Evolutionary conservation across 92 coral and sea anemone species (phyloP), one percentile per base, ranked within the genome.

Genomic region (Porites divaricata): DNA sequence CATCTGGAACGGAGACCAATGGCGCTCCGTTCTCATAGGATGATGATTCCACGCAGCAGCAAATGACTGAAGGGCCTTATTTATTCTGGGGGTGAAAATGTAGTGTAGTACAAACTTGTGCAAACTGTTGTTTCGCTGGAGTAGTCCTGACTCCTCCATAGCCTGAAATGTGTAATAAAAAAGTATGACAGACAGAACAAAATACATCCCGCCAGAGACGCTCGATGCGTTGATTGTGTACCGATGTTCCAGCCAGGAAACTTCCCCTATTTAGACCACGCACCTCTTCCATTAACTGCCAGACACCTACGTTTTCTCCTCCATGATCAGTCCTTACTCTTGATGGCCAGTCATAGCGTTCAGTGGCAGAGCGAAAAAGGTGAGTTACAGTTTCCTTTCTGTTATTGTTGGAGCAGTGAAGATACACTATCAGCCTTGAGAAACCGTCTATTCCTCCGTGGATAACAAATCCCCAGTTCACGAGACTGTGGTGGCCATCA

Each of bases 171-270:
- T 72, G 74, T 78, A 87, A 58, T 91, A 91, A 65, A 81, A n/a
- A 90, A 16, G 83, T 79, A 57, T 70, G 84, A 67, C 81, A 88
- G 28, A 91, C 89, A 70, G 48, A 59, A 54, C 94, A 71, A 75
- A 88, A 88, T 19, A 91, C 92, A 28, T 88, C 92, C 21, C 91
- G 76, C 93, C 89, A 89, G 19, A 89, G 85, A 20, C 86, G 84
- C 58, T 89, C 89, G 11, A 89, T 85, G 21, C 89, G 45, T 58
- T 87, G 41, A 74, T 87, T 41, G 87, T 74, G 76, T 70, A 86
- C 63, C 20, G 28, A 91, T 57, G 89, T 54, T 63, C 94, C 94
- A 25, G 86, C 89, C 25, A 87, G 71, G 79, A 25, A 81, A 53
- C 88, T 87, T 45, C 94, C 91, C 49, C 89, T 81, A 71, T 83